Evolutionary conservation across 2,113 vertebrate species (phyloP), one percentile per base, ranked within the genome.

Genomic region (Diphyllodes magnificus): DNA sequence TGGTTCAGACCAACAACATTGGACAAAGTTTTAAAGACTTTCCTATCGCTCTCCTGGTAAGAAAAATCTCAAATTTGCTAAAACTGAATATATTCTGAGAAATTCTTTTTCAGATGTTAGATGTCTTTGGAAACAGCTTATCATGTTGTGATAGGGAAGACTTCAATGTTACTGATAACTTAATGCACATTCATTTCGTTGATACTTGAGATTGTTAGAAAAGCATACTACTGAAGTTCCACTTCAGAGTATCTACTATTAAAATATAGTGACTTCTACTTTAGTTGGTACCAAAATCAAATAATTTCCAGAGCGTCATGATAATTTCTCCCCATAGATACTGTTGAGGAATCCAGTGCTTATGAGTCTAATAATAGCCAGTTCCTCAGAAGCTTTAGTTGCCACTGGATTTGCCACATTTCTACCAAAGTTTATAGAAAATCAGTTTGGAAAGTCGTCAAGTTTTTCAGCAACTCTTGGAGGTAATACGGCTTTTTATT

Each of bases 341-440:
- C 90, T 98, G 54, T 49, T 98, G 95, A 98, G 92, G 92, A 98
- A 98, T 90, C 95, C 98, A 73, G 98, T 98, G n/a, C 97, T 98
- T 85, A 96, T 98, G 95, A 96, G 96, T 93, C 97, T 98, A 95
- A 96, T 98, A 95, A 7, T 98, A 71, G 97, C 98, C 51, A 97
- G 97, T 89, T 91, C 97, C 69, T 93, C 98, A 53, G 98, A 98
- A 98, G 97, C 97, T 64, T 96, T 98, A 82, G 71, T 98, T 90
- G 97, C 98, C 57, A 98, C 98, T 83, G 98, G 98, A 51, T 98
- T 98, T 98, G 98, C 98, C 76, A 97, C 98, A 25, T 98, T 98
- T 97, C 96, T 98, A 63, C 98, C 98, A 49, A 98, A 98, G 94
- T 97, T 97, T 89, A 98, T 98, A 97, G 98, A 98, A 97, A 98